Base-by-base conservation (phyloP, 2,888 invertebrate species). In the Cyclophora punctaria region DNA sequence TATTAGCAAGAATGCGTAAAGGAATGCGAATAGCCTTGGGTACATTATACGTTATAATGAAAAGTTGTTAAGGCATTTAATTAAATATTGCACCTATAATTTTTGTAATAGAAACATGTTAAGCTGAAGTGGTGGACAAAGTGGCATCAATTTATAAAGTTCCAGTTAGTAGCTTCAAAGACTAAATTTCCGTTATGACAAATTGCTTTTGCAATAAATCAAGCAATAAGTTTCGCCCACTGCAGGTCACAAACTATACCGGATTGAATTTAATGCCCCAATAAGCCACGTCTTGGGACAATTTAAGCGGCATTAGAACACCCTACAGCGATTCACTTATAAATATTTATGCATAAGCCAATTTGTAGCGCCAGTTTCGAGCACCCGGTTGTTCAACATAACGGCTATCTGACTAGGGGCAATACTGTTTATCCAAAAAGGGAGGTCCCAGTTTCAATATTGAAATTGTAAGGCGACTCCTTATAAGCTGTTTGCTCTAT, bases 321-420 rank as follows among this genome's bases (percentile, higher is more conserved):
- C 69, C 80, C 75, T 66, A 63, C 64, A 69, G 80, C 78, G 66
- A 73, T 72, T 71, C 73, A 65, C 71, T 71, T 74, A 76, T 77
- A 78, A 78, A 81, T 80, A 77, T 80, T 80, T 82, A 80, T 83
- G 79, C 75, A 78, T 75, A 71, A 73, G 71, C 73, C 73, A 74
- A 79, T 71, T 66, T 66, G 67, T 69, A 59, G 52, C 54, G 52
- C 58, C 57, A 57, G 57, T 56, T 57, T 56, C 53, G 59, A 60
- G 59, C 63, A 68, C 68, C 67, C 63, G 60, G 64, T 71, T 63
- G 69, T 71, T 64, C 66, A 58, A 60, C 61, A 60, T 75, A 77
- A 78, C 75, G 69, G 73, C 56, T 56, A 49, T 53, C 62, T 67
- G 63, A 67, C 71, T 69, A 57, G 62, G 64, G 69, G 68, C 69